Evolutionary conservation across 2,888 invertebrate species (phyloP).

Genomic region (Caenorhabditis imperialis): DNA sequence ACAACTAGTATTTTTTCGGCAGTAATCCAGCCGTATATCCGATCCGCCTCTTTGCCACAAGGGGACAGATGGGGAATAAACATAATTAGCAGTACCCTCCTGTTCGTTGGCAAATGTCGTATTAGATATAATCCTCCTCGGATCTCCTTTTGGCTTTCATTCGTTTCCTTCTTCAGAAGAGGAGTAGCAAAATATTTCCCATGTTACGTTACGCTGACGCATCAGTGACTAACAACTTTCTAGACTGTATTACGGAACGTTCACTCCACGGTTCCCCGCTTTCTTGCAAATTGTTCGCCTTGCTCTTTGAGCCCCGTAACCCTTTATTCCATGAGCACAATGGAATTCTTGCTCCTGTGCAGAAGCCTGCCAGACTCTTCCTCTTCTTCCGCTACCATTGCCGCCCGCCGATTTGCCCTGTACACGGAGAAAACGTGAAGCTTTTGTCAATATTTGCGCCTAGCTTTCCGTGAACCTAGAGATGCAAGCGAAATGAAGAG

Average conservation of each 20-base stretch:
- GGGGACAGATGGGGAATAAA: slow-evolving; percentile 12
- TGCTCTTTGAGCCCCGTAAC: too few relatives aligned
- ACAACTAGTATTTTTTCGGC: too few relatives aligned
- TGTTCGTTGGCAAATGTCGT: slow-evolving; percentile 31
- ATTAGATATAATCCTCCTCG: slow-evolving; percentile 38
- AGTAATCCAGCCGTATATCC: too few relatives aligned
- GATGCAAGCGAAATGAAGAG: slow-evolving; percentile 19
- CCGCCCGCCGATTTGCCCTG: slow-evolving; percentile 39
- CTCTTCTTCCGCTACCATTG: slow-evolving; percentile 1
- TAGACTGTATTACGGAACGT: too few relatives aligned
- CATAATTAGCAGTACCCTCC: slow-evolving; percentile 21
- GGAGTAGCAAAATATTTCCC: too few relatives aligned
- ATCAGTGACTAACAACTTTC: slow-evolving; percentile 19
- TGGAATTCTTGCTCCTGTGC: slow-evolving; percentile 25
- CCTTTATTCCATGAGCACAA: slow-evolving; percentile 18
- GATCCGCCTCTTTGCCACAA: too few relatives aligned
- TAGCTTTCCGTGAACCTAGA: slow-evolving; percentile 25
- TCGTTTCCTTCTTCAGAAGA: neutral
- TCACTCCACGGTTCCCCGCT: too few relatives aligned
- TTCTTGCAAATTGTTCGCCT: too few relatives aligned
- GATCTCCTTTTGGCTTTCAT: neutral
- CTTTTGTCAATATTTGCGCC: slow-evolving; percentile 59
- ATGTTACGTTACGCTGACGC: neutral
- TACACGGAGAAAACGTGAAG: slow-evolving; percentile 58
- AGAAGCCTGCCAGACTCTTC: neutral